A percentile compares a stretch with the other conserved stretches of the same genome.
Evolutionary conservation across 2,797 vertebrate species (phyloP).

Genomic region (Pogonophryne albipinna): DNA sequence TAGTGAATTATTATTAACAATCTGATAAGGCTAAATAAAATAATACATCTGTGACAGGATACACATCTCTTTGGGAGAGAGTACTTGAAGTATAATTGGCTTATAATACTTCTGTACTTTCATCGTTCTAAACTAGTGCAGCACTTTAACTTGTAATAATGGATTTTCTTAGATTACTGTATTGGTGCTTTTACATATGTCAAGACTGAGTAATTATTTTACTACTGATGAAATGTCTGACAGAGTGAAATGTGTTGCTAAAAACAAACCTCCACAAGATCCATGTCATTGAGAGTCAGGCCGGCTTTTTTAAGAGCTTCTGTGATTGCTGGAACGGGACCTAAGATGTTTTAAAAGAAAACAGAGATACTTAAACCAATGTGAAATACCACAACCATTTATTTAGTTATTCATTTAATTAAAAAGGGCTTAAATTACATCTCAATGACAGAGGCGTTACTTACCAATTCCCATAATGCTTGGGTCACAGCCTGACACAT

Average conservation of each 20-base stretch:
- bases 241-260: neutral
- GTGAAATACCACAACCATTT: neutral
- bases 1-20: too few species aligned
- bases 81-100: neutral
- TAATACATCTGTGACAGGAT: neutral
- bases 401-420: constrained; percentile 7
- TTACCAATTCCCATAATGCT: constrained; percentile 99
- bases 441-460: constrained; percentile 41
- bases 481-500: constrained; percentile 93
- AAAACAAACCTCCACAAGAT: constrained; percentile 92
- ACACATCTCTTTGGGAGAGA: neutral
- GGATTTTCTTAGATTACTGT: neutral
- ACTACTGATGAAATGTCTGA: neutral
- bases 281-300: constrained; percentile 93
- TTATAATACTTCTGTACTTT: neutral
- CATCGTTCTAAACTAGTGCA: neutral
- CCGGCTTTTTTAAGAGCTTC: constrained; percentile 95
- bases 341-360: constrained; percentile 71
- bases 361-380: neutral
- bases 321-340: constrained; percentile 93
- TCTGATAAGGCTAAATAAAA: too few species aligned
- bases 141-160: neutral
- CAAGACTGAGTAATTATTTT: neutral
- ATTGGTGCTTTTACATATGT: neutral
- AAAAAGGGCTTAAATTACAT: neutral